phyloP scores from a whole-genome alignment of 2,113 vertebrate species.

The Oncorhynchus keta region DNA sequence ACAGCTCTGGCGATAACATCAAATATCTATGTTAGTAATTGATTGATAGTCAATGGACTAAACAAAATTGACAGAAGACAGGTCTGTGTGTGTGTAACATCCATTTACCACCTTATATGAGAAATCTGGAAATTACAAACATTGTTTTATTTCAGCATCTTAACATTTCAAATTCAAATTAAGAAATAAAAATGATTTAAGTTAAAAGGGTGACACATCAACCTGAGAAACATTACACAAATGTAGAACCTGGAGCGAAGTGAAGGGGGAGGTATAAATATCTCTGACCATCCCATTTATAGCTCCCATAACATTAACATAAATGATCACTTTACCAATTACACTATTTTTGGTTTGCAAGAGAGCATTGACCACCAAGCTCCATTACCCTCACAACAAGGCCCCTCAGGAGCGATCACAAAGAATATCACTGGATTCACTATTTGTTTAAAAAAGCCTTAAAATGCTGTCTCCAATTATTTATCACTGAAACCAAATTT shows the following conservation, averaged over 20 bases:
- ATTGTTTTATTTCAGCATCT: constrained; percentile 67
- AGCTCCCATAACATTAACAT: constrained; percentile 43
- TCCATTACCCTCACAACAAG: constrained; percentile 45
- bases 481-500: constrained; percentile 48
- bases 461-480: constrained; percentile 41
- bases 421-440: background rate
- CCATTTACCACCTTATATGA: constrained; percentile 76
- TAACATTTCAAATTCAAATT: constrained; percentile 41
- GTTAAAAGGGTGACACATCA: constrained; percentile 58
- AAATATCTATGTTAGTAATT: too few relatives aligned
- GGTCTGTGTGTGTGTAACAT: constrained; percentile 61
- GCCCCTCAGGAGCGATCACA: constrained; percentile 30
- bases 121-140: constrained; percentile 77
- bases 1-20: too few relatives aligned
- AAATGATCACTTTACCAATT: constrained; percentile 28
- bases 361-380: background rate
- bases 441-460: too few relatives aligned
- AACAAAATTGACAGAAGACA: constrained; percentile 29
- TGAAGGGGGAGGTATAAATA: constrained; percentile 46
- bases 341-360: too few relatives aligned
- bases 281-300: constrained; percentile 29
- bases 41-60: constrained; percentile 20
- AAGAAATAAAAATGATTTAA: constrained; percentile 50
- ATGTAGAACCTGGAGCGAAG: constrained; percentile 41
- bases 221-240: constrained; percentile 67